Base-by-base conservation (phyloP, 2,888 invertebrate genomes). In the Mayetiola destructor region DNA sequence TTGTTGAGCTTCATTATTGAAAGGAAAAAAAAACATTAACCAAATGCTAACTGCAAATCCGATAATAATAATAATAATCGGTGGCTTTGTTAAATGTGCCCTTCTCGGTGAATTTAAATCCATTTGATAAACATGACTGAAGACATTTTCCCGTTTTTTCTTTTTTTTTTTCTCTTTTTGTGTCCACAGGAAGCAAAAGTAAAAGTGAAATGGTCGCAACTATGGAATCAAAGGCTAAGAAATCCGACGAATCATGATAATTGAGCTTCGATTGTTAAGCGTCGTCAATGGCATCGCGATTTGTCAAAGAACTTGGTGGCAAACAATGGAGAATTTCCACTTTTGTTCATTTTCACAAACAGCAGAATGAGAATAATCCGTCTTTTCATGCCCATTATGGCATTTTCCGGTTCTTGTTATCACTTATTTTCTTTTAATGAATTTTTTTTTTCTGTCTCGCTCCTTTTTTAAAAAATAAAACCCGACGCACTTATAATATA, bases 181-280 rank as follows among this genome's bases (percentile, higher is more conserved):
- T 16, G 18, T 18, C 18, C n/a, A n/a, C n/a, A n/a, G n/a, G n/a
- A n/a, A n/a, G n/a, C n/a, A n/a, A n/a, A n/a, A n/a, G n/a, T n/a
- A n/a, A n/a, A n/a, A n/a, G n/a, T n/a, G n/a, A n/a, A n/a, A n/a
- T n/a, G n/a, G n/a, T n/a, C n/a, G n/a, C n/a, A n/a, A n/a, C n/a
- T n/a, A n/a, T n/a, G n/a, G 23, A 12, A 27, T 48, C 48, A 48
- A 48, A 48, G 48, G 27, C 23, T 27, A 48, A 48, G 23, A 48
- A 48, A 48, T 48, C 48, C 48, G 48, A 32, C n/a, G 27, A 27
- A 27, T 27, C 27, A 27, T 27, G 23, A 48, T 48, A 48, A 48
- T 48, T 48, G 48, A 48, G 48, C 27, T 48, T 48, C n/a, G 48
- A 27, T 27, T 23, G 48, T 27, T 48, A n/a, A n/a, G n/a, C n/a